Conservation (phyloP, 1,140 invertebrate genomes). For the Acromyrmex charruanus region DNA sequence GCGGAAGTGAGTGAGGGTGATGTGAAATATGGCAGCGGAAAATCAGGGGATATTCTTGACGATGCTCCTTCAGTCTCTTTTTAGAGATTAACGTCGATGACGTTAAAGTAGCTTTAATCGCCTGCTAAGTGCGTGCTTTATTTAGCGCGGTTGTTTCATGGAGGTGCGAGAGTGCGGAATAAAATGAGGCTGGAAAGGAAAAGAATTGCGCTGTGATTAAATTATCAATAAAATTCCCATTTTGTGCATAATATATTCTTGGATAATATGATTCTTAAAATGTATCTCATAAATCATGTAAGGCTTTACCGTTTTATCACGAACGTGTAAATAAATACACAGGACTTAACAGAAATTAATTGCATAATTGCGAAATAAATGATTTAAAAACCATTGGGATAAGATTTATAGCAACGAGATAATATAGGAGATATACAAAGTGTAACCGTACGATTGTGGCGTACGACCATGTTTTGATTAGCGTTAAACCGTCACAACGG, state of each 20-base stretch:
- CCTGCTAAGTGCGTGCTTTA: conserved; percentile 32
- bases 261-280: background rate
- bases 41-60: conserved; percentile 36
- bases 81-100: conserved; percentile 50
- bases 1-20: background rate
- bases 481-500: background rate
- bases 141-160: conserved; percentile 37
- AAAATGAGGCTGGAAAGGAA: background rate
- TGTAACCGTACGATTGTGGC: background rate
- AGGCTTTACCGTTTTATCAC: background rate
- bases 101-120: conserved; percentile 50
- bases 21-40: conserved; percentile 54
- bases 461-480: background rate
- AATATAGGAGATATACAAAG: background rate
- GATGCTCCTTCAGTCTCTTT: conserved; percentile 41
- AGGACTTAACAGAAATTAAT: background rate
- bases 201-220: background rate
- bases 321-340: background rate
- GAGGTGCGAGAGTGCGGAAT: conserved; percentile 36
- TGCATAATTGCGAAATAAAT: background rate
- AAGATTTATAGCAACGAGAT: background rate
- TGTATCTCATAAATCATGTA: background rate
- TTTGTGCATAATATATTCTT: background rate
- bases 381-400: background rate
- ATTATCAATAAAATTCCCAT: conserved; percentile 13